Base-by-base conservation (phyloP, 1,140 invertebrate genomes). In the Antheraea pernyi region DNA sequence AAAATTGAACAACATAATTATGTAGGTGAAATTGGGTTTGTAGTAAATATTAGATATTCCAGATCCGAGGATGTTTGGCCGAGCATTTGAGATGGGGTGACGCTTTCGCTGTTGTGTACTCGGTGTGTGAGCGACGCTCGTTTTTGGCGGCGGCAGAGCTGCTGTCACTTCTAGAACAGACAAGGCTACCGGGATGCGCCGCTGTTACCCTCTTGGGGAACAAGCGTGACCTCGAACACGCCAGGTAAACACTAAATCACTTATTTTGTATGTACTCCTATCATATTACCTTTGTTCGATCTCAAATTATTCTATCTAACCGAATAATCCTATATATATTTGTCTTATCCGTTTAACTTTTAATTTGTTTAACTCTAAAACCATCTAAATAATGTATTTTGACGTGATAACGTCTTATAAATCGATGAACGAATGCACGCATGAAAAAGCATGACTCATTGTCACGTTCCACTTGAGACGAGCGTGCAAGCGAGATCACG, bases 21-120 rank as follows among this genome's bases (percentile, higher is more conserved):
- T 6, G 10, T 53, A 53, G 46, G 6, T 53, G 1, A n/a, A 53
- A 53, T 53, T 53, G 46, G 2, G 7, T 53, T 53, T 53, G 11
- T 53, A 53, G 46, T 53, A 53, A 69, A 62, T 64, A 67, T 69
- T 67, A 53, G 46, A 53, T 53, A 53, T 53, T 53, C 9, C 46
- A 53, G 87, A 87, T 95, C 74, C 94, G 95, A 67, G 94, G 95
- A n/a, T 96, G 95, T 77, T 88, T 96, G 2, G 95, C 95, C 68
- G 95, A 96, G 72, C 96, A 97, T 83, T 94, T 97, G 73, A 93
- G 95, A 79, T 97, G 97, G 97, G 96, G 96, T 10, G 96, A 97
- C 78, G 96, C 96, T 0, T 97, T 97, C 85, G 95, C 97, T 7
- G 94, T 97, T 66, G 96, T 97, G n/a, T 97, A 97, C 92, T 96